Evolutionary conservation across 2,113 vertebrate genomes (phyloP).

Genomic region (Indicator maculatus): DNA sequence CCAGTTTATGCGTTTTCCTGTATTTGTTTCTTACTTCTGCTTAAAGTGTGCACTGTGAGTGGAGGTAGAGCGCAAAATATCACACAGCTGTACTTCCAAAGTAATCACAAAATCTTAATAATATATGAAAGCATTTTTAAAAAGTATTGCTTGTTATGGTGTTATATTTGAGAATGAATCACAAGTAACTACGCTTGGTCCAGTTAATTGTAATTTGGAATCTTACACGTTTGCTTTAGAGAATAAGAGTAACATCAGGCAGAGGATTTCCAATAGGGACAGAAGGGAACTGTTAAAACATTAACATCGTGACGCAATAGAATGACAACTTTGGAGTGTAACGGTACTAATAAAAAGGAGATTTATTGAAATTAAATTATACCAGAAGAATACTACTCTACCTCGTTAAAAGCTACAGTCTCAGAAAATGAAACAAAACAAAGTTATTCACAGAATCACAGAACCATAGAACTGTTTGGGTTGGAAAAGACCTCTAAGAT

Average conservation of each 20-base stretch:
- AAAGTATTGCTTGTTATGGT: neutral
- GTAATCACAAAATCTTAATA: neutral
- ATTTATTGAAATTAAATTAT: neutral
- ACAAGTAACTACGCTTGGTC: neutral
- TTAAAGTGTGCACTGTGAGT: neutral
- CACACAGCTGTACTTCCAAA: neutral
- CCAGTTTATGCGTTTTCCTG: neutral
- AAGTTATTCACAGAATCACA: neutral
- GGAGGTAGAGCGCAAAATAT: neutral
- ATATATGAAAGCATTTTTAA: neutral
- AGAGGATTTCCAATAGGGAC: neutral
- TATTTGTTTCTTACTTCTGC: neutral
- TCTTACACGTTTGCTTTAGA: neutral
- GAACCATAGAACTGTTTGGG: too few relatives aligned
- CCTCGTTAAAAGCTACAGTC: neutral
- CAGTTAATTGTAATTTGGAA: neutral
- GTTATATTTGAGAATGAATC: neutral
- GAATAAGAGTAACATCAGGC: neutral
- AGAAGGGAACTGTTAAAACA: neutral
- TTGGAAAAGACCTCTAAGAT: too few relatives aligned
- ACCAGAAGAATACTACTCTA: neutral
- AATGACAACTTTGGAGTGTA: neutral
- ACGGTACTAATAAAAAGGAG: neutral
- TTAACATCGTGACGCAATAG: neutral
- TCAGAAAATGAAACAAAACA: neutral